Conservation (phyloP, 2,113 vertebrate species). For the Eudyptes chrysolophus region DNA sequence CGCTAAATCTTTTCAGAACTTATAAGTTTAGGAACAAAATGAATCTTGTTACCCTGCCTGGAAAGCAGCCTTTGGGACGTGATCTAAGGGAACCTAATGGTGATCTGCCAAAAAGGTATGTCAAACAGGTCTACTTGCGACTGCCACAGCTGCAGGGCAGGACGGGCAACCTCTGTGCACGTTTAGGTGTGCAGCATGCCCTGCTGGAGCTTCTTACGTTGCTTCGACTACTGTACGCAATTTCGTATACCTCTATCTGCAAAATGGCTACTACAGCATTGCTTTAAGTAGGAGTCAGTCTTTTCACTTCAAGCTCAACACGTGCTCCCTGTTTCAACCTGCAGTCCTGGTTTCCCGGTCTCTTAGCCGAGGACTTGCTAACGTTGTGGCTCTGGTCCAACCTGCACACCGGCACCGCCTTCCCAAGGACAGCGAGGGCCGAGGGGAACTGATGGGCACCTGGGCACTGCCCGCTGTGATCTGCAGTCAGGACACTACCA, state of each 20-base stretch:
- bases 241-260: not conserved
- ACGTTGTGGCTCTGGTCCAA: not conserved
- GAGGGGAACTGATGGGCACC: not conserved
- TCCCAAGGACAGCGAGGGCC: not conserved
- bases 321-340: not conserved
- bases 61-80: not conserved
- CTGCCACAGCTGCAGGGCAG: not conserved
- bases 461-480: not conserved
- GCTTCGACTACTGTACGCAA: not conserved
- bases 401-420: fast-evolving
- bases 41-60: not conserved
- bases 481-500: not conserved
- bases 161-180: fast-evolving
- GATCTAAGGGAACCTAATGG: not conserved
- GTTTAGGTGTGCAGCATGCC: not conserved
- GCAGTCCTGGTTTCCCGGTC: not conserved
- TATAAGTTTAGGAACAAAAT: not conserved
- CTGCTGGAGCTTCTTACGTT: not conserved
- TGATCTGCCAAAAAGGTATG: not conserved
- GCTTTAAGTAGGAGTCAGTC: not conserved
- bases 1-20: not conserved
- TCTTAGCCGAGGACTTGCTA: not conserved
- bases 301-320: not conserved
- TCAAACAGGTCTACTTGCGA: not conserved
- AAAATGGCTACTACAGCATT: not conserved